A percentile compares a stretch with the other conserved stretches of the same genome.
phyloP scores from a whole-genome alignment of 2,888 invertebrate genomes.

The Andrena bicolor region DNA sequence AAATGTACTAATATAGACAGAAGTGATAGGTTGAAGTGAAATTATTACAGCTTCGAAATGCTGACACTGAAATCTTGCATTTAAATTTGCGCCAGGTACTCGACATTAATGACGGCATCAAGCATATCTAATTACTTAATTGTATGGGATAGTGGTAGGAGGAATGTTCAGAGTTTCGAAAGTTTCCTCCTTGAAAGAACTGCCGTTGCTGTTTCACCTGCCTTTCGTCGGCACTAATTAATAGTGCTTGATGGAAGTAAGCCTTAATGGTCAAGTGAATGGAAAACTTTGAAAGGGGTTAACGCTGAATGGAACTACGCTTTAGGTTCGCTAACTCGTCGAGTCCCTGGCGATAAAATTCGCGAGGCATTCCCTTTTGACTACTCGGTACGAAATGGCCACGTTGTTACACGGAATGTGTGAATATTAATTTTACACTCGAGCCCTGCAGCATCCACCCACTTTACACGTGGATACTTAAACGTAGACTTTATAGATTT shows the following conservation, averaged over 20 bases:
- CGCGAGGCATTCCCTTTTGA: not conserved
- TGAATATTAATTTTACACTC: not conserved
- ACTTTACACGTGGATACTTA: not conserved
- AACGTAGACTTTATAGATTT: no score
- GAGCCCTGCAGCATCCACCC: not conserved
- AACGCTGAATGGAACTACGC: slow-evolving; percentile 16
- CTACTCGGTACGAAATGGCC: not conserved
- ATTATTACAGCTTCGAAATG: not conserved
- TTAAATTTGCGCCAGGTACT: not conserved
- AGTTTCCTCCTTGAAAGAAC: slow-evolving; percentile 7
- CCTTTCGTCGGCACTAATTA: slow-evolving; percentile 24
- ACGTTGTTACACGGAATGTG: not conserved
- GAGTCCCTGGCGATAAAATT: slow-evolving; percentile 21
- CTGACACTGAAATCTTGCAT: not conserved
- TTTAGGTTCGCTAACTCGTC: slow-evolving; percentile 11
- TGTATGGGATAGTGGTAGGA: not conserved
- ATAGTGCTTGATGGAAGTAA: slow-evolving; percentile 11
- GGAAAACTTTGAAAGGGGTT: slow-evolving; percentile 25
- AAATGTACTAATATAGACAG: no score
- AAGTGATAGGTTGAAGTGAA: not conserved
- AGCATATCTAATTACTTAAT: slow-evolving; percentile 5
- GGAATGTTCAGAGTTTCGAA: not conserved
- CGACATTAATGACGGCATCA: not conserved
- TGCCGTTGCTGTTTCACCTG: slow-evolving; percentile 2
- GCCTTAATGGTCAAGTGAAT: slow-evolving; percentile 35